A percentile compares a stretch with the other conserved stretches of the same genome.
Conservation (phyloP, 2,113 vertebrate genomes). For the Bubo blakistoni region DNA sequence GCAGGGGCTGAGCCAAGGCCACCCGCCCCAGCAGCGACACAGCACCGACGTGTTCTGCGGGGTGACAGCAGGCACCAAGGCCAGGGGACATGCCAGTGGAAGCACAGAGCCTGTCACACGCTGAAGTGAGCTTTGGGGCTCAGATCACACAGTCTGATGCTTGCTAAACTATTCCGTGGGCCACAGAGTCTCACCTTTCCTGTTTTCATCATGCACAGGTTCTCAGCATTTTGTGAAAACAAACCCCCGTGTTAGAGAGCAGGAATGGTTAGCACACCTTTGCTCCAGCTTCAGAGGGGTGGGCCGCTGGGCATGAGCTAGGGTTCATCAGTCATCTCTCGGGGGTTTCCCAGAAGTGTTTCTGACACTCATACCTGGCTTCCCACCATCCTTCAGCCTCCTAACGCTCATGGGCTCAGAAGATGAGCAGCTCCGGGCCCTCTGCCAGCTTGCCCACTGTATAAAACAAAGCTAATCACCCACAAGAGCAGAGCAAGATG, state of each 20-base stretch:
- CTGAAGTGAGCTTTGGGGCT: not conserved
- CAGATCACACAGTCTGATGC: no score
- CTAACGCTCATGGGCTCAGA: no score
- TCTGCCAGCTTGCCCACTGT: not conserved
- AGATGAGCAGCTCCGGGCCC: not conserved
- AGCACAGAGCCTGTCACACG: not conserved
- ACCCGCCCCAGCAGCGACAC: not conserved
- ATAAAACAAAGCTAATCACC: not conserved
- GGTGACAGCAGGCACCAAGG: not conserved
- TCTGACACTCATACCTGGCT: not conserved
- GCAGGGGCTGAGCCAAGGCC: not conserved
- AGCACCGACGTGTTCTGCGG: fast-evolving
- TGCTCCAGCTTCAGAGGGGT: not conserved
- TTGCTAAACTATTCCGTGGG: not conserved
- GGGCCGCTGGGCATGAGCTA: not conserved
- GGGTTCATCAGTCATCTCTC: not conserved
- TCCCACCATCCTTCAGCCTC: no score
- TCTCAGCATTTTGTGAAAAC: not conserved
- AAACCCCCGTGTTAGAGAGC: not conserved
- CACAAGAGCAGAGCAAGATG: not conserved
- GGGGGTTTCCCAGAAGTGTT: not conserved
- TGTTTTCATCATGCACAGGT: not conserved
- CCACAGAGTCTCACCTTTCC: no score
- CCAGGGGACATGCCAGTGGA: not conserved
- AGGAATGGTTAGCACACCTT: not conserved